phyloP scores from a whole-genome alignment of 92 coral and sea anemone genomes.

The Siderastrea radians region DNA sequence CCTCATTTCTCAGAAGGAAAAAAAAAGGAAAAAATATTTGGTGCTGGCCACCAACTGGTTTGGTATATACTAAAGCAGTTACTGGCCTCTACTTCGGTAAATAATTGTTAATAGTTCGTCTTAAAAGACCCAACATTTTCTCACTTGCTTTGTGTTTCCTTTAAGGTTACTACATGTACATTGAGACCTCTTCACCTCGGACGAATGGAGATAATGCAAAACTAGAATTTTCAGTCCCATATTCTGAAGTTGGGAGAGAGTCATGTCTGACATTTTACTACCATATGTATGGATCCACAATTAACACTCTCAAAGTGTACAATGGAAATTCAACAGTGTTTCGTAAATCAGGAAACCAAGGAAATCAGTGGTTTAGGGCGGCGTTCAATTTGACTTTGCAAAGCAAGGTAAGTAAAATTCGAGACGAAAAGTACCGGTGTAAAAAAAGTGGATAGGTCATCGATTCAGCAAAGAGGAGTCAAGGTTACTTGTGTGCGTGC shows the following conservation, averaged over 20 bases:
- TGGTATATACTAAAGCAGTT: no score
- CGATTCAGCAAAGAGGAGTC: no score
- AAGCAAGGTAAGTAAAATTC: background rate
- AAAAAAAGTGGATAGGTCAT: no score
- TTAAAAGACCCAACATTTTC: no score
- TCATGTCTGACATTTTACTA: constrained; percentile 8
- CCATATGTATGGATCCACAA: constrained; percentile 16
- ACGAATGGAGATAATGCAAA: background rate
- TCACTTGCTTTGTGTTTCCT: no score
- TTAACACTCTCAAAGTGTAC: background rate
- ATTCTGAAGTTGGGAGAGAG: background rate
- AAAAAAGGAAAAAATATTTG: no score
- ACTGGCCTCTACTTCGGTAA: background rate
- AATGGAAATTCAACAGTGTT: background rate
- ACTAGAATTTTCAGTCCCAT: background rate
- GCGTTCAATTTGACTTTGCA: background rate
- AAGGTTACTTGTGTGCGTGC: no score
- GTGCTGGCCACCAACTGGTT: no score
- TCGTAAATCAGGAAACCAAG: background rate
- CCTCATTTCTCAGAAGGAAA: no score
- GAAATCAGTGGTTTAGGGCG: background rate
- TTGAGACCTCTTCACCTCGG: constrained; percentile 5
- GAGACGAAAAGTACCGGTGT: no score
- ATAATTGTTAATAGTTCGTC: background rate
- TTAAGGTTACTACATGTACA: constrained; percentile 6